Evolutionary conservation across 2,797 vertebrate genomes (phyloP).

Genomic region (Chloroceryle amazona): DNA sequence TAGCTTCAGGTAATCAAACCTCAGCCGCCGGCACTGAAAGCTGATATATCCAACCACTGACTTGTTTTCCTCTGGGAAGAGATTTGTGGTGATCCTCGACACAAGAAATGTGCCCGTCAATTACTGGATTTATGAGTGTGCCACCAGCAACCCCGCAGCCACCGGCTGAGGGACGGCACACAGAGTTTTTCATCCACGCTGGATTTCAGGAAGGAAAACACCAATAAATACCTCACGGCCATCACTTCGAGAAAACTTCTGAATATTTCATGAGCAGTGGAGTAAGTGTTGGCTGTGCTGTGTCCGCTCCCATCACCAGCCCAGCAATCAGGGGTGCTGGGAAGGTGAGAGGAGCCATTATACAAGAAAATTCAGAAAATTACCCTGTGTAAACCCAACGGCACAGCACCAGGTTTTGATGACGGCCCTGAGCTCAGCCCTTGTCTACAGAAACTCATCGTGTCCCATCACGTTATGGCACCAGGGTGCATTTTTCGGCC

Average conservation of each 20-base stretch:
- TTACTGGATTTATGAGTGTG: not conserved
- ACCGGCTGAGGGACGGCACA: not conserved
- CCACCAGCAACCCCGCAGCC: not conserved
- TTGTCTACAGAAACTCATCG: not conserved
- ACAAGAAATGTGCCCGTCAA: not conserved
- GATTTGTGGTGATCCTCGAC: not conserved
- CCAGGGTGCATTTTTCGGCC: not conserved
- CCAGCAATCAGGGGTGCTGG: not conserved
- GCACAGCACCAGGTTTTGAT: not conserved
- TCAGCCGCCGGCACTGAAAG: not conserved
- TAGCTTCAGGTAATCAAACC: not conserved
- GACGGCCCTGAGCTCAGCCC: not conserved
- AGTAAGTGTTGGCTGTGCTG: not conserved
- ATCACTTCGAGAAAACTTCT: not conserved
- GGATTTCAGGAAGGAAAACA: not conserved
- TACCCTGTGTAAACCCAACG: fast-evolving
- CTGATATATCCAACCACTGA: not conserved
- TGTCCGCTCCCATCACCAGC: not conserved
- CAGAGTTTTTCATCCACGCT: fast-evolving
- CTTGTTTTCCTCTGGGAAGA: not conserved
- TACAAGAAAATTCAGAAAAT: not conserved
- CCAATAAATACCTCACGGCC: not conserved
- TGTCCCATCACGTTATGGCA: fast-evolving
- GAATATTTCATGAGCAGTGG: not conserved
- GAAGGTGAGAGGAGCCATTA: not conserved